phyloP scores from a whole-genome alignment of 2,888 invertebrate genomes.

The Alloscopus bannaensis region DNA sequence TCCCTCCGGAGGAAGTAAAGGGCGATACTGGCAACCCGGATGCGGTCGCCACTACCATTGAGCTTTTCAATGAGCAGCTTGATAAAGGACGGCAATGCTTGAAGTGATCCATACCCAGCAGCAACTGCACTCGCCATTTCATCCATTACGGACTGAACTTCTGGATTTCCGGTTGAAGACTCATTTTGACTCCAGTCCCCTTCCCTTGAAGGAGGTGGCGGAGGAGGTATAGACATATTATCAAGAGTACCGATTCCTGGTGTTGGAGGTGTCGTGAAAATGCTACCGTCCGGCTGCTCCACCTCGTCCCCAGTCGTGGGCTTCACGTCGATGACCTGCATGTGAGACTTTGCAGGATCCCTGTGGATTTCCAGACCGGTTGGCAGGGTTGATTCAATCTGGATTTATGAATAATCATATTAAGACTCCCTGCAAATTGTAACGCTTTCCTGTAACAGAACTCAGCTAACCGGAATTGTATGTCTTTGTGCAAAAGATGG shows the following conservation, averaged over 20 bases:
- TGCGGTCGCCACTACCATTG: neutral
- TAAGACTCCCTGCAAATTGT: neutral
- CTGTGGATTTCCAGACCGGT: conserved; percentile 6
- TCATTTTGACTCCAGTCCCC: neutral
- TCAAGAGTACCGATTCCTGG: too few relatives aligned
- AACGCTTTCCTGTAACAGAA: neutral
- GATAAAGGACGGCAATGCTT: neutral
- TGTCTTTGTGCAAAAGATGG: conserved; percentile 5
- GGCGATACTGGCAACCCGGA: neutral
- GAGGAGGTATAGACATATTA: neutral
- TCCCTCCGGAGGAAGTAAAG: neutral
- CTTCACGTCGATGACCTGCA: neutral
- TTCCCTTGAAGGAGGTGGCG: neutral
- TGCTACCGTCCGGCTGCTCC: neutral
- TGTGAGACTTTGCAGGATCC: neutral
- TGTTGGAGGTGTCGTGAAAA: neutral
- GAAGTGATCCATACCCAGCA: neutral
- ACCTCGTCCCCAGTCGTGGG: neutral
- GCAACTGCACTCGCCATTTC: conserved; percentile 15
- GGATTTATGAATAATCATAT: neutral
- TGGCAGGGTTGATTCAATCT: conserved; percentile 1
- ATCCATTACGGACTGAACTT: conserved; percentile 12
- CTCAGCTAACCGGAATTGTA: conserved; percentile 7
- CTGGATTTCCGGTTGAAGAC: neutral
- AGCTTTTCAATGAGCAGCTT: neutral